Evolutionary conservation across 2,113 vertebrate genomes (phyloP).

Genomic region (Rhinoderma darwinii): DNA sequence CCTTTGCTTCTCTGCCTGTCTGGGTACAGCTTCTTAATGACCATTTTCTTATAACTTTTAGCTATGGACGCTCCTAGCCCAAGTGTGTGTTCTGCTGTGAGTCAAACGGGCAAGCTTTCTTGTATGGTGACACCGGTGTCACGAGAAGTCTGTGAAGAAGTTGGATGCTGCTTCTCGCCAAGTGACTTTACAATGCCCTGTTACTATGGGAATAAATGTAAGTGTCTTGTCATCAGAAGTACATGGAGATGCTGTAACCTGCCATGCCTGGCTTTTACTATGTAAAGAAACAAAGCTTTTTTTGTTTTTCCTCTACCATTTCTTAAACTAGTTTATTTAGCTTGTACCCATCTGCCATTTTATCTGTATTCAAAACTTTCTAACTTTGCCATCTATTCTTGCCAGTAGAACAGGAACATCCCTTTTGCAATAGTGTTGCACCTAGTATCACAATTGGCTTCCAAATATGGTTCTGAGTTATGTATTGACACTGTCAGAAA

Average conservation of each 20-base stretch:
- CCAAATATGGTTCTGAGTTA: no score
- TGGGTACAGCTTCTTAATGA: neutral
- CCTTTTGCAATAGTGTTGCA: no score
- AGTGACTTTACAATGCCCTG: constrained; percentile 63
- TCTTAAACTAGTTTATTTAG: no score
- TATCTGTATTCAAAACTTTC: no score
- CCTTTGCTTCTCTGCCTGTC: neutral
- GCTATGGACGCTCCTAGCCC: constrained; percentile 56
- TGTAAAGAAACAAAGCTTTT: no score
- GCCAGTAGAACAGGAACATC: no score
- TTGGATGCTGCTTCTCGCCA: constrained; percentile 66
- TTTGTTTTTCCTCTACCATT: no score
- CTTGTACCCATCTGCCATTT: no score
- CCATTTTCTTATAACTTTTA: constrained; percentile 10
- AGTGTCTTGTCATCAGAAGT: neutral
- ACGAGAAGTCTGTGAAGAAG: constrained; percentile 51
- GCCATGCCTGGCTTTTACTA: no score
- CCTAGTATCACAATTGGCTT: no score
- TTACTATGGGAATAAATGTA: constrained; percentile 72
- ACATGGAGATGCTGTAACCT: neutral
- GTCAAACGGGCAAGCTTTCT: constrained; percentile 44
- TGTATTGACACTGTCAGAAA: no score
- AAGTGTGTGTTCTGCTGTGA: constrained; percentile 58
- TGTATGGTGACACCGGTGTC: constrained; percentile 56
- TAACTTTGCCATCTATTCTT: no score